Evolutionary conservation across 2,797 vertebrate species (phyloP), one percentile per base, ranked within the genome.

Genomic region (Gymnopithys bicolor): DNA sequence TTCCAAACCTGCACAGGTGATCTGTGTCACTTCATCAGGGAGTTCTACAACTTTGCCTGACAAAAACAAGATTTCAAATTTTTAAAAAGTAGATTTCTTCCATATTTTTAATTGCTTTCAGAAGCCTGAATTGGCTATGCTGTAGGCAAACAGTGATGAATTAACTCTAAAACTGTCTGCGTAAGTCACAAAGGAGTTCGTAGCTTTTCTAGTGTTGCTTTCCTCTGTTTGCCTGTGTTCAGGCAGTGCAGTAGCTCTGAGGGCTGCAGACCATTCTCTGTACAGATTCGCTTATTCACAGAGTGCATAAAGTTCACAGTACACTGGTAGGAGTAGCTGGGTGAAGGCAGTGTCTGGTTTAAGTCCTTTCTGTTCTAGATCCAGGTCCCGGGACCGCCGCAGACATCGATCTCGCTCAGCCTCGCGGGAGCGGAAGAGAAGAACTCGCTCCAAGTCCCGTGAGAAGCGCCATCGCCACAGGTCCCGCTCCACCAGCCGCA

Each of bases 401-500:
- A 96, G 97, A 51, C 98, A 98, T 75, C 96, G 98, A 8, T 98
- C 98, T 97, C 98, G 98, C 84, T 98, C 98, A 9, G 97, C 97
- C 81, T 98, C 98, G 7, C 96, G 98, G 84, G 98, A 98, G 45
- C 97, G 98, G 18, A 98, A 98, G 95, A 97, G 98, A 86, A 97
- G 98, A 86, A 98, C 98, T 82, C 98, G 98, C 5, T 98, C 98
- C 93, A 98, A 98, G 58, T 98, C 98, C 45, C 97, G 97, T 35
- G 98, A 98, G 95, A 98, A 98, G 8, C 98, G 98, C 39, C 98
- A 98, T 62, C 97, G 95, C 30, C 98, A 98, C 90, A 84, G 97
- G 60, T 98, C 98, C 30, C 97, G 97, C 69, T 98, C 98, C 2
- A 78, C 95, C 90, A 98, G 98, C 90, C 97, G 98, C 10, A 98